Evolutionary conservation across 1,140 invertebrate genomes (phyloP).

Genomic region (Anoplophora glabripennis): DNA sequence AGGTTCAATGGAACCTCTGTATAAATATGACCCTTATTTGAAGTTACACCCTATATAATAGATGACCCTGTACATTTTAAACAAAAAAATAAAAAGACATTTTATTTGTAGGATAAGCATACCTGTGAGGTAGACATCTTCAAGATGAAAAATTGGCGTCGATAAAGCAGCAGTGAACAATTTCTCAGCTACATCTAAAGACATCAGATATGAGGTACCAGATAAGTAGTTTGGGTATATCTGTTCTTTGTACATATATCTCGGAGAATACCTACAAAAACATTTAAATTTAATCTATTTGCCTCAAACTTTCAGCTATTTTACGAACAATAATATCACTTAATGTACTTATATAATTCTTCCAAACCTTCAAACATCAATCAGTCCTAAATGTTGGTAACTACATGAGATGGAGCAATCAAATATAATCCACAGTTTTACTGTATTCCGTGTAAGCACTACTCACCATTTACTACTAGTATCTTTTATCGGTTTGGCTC

Average conservation of each 20-base stretch:
- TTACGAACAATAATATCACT: too few species aligned
- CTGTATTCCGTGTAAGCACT: neutral
- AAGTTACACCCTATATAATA: too few species aligned
- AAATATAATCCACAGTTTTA: neutral
- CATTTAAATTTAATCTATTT: neutral
- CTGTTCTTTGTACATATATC: neutral
- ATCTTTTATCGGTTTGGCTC: constrained; percentile 68
- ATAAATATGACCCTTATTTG: too few species aligned
- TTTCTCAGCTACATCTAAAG: constrained; percentile 62
- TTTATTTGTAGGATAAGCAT: constrained; percentile 14
- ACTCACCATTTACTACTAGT: constrained; percentile 73
- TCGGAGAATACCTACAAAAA: neutral
- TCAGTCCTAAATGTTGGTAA: too few species aligned
- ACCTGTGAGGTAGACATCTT: constrained; percentile 87
- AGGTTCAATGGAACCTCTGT: too few species aligned
- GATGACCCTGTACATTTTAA: too few species aligned
- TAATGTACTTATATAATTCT: too few species aligned
- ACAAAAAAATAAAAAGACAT: too few species aligned
- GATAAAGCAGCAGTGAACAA: constrained; percentile 68
- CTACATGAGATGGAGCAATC: too few species aligned
- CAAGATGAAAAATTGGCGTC: constrained; percentile 72
- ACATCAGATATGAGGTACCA: constrained; percentile 77
- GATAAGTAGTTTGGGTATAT: neutral
- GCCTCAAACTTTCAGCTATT: neutral
- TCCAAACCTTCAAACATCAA: too few species aligned